These are phyloP conservation scores for Epicauta chinensis DNA, from an alignment of 1,140 invertebrate species.

Conservation along the genomic window DNA sequence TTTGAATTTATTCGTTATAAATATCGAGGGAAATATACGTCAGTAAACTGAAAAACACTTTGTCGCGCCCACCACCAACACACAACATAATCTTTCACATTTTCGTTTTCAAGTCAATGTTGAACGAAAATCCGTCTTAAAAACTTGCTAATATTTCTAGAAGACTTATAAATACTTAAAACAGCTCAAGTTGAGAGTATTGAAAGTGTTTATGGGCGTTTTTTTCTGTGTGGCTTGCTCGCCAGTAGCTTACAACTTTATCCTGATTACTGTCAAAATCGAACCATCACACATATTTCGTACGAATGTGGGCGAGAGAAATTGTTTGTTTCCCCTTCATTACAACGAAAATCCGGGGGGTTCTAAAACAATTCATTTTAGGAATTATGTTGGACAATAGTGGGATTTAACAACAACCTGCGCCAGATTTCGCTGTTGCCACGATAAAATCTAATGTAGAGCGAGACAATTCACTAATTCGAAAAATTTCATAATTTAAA, in stretches of 20 bases:
- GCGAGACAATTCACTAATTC: too few species aligned
- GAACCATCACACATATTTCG: neutral
- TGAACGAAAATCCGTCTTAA: neutral
- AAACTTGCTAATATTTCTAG: conserved; percentile 10
- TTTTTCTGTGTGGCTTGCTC: too few species aligned
- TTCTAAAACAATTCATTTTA: conserved; percentile 16
- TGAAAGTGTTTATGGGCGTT: too few species aligned
- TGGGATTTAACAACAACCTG: conserved; percentile 13
- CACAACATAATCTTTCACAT: too few species aligned
- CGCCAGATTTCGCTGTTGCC: neutral
- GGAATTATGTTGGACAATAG: conserved; percentile 12
- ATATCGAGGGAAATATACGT: too few species aligned
- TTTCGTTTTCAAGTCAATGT: too few species aligned
- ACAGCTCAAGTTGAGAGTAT: too few species aligned
- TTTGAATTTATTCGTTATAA: too few species aligned
- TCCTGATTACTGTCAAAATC: neutral
- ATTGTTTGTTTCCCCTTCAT: conserved; percentile 6
- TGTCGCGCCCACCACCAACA: too few species aligned
- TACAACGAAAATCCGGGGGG: conserved; percentile 7
- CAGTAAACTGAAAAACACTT: too few species aligned
- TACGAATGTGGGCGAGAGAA: neutral
- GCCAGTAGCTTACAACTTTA: too few species aligned
- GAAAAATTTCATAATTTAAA: neutral
- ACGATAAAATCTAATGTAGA: conserved; percentile 2
- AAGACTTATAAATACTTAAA: conserved; percentile 4